These are phyloP conservation scores for Tyria jacobaeae DNA, from an alignment of 2,888 invertebrate species.

Conservation along the genomic window DNA sequence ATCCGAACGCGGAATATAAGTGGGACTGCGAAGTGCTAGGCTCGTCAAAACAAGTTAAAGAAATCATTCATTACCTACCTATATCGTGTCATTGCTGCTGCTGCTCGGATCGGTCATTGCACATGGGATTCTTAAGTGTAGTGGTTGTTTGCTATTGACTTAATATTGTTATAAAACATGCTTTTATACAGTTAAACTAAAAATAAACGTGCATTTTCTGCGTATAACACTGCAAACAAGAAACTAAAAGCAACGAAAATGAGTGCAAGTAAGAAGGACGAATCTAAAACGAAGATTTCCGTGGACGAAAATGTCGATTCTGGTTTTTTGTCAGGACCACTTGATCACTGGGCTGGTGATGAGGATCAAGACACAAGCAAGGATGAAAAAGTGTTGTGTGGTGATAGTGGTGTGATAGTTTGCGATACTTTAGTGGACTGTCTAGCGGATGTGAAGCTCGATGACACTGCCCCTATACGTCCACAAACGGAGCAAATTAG, in stretches of 20 bases:
- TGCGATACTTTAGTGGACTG: constrained; percentile 88
- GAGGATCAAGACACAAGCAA: constrained; percentile 18
- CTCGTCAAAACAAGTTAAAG: constrained; percentile 6
- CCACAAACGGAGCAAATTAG: constrained; percentile 24
- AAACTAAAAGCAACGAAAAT: constrained; percentile 62
- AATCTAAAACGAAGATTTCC: constrained; percentile 68
- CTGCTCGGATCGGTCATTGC: constrained; percentile 58
- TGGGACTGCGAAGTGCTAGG: constrained; percentile 7
- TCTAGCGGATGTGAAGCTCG: constrained; percentile 53
- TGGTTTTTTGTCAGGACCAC: constrained; percentile 69
- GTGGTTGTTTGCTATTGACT: constrained; percentile 53
- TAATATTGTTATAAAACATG: constrained; percentile 60
- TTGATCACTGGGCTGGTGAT: constrained; percentile 51
- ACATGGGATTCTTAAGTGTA: constrained; percentile 57
- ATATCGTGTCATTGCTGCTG: too few species aligned
- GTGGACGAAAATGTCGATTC: constrained; percentile 73
- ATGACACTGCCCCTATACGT: constrained; percentile 30
- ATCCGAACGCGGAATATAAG: constrained; percentile 45
- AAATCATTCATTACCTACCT: constrained; percentile 2
- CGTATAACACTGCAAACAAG: constrained; percentile 44
- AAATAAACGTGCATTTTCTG: constrained; percentile 31
- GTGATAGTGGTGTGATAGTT: constrained; percentile 55
- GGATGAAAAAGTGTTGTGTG: constrained; percentile 57
- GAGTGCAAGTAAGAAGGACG: constrained; percentile 77
- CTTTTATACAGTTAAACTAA: constrained; percentile 54